Evolutionary conservation across 2,797 vertebrate genomes (phyloP), one percentile per base, ranked within the genome.

Genomic region (Threskiornis aethiopicus): DNA sequence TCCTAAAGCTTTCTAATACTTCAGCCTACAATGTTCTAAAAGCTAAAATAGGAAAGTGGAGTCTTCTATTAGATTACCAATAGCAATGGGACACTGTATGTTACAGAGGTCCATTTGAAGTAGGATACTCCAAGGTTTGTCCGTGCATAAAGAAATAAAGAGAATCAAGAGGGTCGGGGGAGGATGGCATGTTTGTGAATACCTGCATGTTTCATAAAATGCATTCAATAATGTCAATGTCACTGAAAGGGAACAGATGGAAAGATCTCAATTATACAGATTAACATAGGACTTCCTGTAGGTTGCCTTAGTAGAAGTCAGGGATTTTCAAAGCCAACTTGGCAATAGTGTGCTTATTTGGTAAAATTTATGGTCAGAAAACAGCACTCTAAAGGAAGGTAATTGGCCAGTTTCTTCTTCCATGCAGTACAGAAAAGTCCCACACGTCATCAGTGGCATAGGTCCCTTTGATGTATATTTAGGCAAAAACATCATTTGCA

Each of bases 301-400:
- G 76, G 16, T 65, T 59, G 19, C 17, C 35, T 46, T 3, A 0
- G 18, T 49, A 81, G 33, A 47, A 84, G 9, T 61, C 21, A 46
- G 41, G 26, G 16, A 41, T 91, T 91, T 91, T 79, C 54, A 91
- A 93, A 81, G 52, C 29, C n/a, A 65, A 2, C 4, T 54, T 91
- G 58, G 55, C 10, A 83, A 78, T 2, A 42, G 10, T 42, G 19
- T 19, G 14, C 8, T 62, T 72, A 65, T 76, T 78, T 72, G 66
- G 52, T 84, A 57, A 91, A 61, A 95, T 72, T 62, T 72, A 84
- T 47, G 25, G 42, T 51, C 79, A 89, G 49, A 92, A 96, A 95
- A 41, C 24, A 84, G 61, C 49, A 79, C 13, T 54, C 29, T 33
- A 75, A 75, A 91, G 47, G 79, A 87, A 87, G 37, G 16, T 88